Percentiles rank a stretch among this genome's conserved stretches.
phyloP scores from a whole-genome alignment of 2,888 invertebrate species.

The Linnaemya vulpina region DNA sequence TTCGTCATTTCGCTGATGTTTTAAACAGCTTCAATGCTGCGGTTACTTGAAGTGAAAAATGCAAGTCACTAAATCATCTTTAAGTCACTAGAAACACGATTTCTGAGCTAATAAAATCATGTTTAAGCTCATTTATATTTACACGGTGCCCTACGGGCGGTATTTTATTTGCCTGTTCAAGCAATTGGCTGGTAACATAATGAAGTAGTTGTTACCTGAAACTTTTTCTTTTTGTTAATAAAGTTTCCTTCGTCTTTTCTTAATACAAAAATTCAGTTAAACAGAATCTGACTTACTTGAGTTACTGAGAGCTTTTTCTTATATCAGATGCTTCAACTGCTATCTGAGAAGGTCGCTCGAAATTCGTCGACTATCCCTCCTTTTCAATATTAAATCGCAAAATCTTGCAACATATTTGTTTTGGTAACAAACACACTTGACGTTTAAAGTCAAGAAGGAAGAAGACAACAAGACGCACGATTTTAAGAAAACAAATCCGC shows the following conservation, averaged over 20 bases:
- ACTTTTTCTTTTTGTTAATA: not conserved
- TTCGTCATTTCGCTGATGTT: slow-evolving; percentile 52
- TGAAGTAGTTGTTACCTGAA: not conserved
- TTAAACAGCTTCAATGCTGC: slow-evolving; percentile 53
- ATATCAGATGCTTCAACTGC: not conserved
- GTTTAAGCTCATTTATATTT: slow-evolving; percentile 19
- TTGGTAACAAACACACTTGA: slow-evolving; percentile 66
- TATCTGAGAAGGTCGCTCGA: not conserved
- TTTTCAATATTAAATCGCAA: slow-evolving; percentile 23
- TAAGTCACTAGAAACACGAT: slow-evolving; percentile 65
- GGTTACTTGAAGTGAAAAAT: slow-evolving; percentile 55
- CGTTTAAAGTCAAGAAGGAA: slow-evolving; percentile 32
- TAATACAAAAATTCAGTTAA: not conserved
- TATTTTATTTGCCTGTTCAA: not conserved
- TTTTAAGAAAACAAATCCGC: slow-evolving; percentile 69
- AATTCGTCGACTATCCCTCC: not conserved
- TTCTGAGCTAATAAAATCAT: slow-evolving; percentile 66
- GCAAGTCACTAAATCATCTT: slow-evolving; percentile 68
- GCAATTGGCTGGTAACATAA: not conserved
- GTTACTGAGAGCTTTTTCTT: too few species aligned
- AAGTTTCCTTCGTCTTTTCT: not conserved
- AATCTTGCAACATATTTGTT: slow-evolving; percentile 65
- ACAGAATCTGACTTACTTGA: too few species aligned
- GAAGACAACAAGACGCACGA: slow-evolving; percentile 32
- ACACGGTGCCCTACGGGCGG: not conserved